Conservation (phyloP, 2,888 invertebrate genomes). For the Phortica magna region DNA sequence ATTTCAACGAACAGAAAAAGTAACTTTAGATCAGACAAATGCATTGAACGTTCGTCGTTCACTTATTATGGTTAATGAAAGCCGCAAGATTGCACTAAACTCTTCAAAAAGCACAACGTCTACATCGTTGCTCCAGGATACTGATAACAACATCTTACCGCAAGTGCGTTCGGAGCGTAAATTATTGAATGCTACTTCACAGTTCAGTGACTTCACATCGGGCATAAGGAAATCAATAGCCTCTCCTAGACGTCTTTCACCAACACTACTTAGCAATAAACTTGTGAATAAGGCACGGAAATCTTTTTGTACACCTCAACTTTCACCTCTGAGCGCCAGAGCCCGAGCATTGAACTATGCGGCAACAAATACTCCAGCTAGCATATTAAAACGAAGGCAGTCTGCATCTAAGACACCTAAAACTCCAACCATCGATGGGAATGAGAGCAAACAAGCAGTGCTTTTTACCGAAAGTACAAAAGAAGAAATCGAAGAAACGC, state of each 20-base stretch:
- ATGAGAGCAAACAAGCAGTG: conserved; percentile 1
- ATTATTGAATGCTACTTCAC: background rate
- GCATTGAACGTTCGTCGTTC: background rate
- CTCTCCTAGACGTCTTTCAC: conserved; percentile 44
- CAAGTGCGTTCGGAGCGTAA: background rate
- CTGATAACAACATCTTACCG: conserved; percentile 23
- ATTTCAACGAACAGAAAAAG: background rate
- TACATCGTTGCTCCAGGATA: conserved; percentile 35
- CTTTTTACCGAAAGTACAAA: conserved; percentile 27
- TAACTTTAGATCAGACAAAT: background rate
- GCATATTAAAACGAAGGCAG: conserved; percentile 36
- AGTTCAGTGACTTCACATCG: background rate
- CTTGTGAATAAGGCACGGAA: conserved; percentile 60
- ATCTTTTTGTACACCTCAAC: conserved; percentile 49
- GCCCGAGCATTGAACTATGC: conserved; percentile 32
- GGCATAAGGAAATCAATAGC: conserved; percentile 52
- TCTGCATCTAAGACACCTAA: conserved; percentile 13
- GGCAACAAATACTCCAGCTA: background rate
- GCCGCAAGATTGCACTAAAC: background rate
- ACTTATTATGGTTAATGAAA: background rate
- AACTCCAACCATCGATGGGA: conserved; percentile 17
- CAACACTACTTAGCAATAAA: conserved; percentile 38
- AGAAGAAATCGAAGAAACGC: conserved; percentile 27
- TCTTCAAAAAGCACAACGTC: conserved; percentile 45
- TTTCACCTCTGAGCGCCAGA: conserved; percentile 34